Evolutionary conservation across 2,888 invertebrate species (phyloP).

Genomic region (Furcula furcula): DNA sequence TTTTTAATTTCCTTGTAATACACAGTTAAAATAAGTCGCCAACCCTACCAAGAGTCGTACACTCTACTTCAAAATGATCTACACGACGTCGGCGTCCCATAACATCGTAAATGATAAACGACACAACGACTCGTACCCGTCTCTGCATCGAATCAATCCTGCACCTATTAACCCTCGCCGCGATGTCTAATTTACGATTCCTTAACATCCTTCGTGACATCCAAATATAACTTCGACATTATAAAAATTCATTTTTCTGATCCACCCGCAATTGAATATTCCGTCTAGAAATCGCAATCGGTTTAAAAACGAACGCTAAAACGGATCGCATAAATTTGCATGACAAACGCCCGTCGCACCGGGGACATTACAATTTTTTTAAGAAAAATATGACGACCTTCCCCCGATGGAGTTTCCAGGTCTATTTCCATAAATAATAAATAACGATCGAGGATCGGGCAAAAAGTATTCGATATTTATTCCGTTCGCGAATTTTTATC

Average conservation of each 20-base stretch:
- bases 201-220: conserved; percentile 48
- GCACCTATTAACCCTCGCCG: conserved; percentile 7
- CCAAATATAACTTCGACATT: conserved; percentile 52
- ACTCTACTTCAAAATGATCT: conserved; percentile 40
- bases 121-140: conserved; percentile 13
- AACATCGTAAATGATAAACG: conserved; percentile 41
- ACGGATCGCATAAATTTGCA: conserved; percentile 78
- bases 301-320: conserved; percentile 70
- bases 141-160: conserved; percentile 10
- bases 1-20: too few relatives aligned
- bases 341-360: conserved; percentile 67
- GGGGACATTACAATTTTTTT: conserved; percentile 75
- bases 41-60: conserved; percentile 12
- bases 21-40: too few relatives aligned
- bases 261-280: conserved; percentile 64
- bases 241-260: conserved; percentile 55
- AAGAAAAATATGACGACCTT: conserved; percentile 79
- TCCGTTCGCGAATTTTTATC: conserved; percentile 71
- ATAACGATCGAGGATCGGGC: conserved; percentile 73
- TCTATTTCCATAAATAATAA: conserved; percentile 81
- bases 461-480: conserved; percentile 75
- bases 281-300: conserved; percentile 72
- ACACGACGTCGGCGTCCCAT: conserved; percentile 42
- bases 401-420: conserved; percentile 69
- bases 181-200: conserved; percentile 45